Conservation (phyloP, 2,797 vertebrate genomes). For the Melanotaenia maccullochi region DNA sequence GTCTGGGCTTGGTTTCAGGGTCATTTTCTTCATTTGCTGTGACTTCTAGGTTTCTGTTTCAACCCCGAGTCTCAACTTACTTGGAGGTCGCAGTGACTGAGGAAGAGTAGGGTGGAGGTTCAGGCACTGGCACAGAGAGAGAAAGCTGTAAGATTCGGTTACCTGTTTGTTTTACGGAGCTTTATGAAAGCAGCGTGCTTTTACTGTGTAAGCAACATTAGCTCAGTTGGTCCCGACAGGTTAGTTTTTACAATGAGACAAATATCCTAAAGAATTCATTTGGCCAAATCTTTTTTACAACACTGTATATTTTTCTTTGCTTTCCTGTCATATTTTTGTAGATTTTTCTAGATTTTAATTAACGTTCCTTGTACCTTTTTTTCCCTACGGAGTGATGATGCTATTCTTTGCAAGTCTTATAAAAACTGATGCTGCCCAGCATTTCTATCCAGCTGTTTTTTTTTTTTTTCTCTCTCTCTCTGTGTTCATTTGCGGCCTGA, state of each 20-base stretch:
- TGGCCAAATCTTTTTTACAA: not conserved
- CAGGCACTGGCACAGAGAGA: constrained; percentile 58
- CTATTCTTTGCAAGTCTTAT: not conserved
- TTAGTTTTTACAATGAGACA: not conserved
- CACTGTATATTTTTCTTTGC: not conserved
- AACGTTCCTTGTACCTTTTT: not conserved
- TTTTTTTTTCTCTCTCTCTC: constrained; percentile 43
- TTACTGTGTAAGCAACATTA: not conserved
- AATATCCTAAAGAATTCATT: not conserved
- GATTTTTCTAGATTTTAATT: not conserved
- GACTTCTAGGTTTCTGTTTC: constrained; percentile 50
- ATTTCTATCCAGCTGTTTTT: constrained; percentile 18
- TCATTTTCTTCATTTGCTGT: constrained; percentile 61
- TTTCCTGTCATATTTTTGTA: not conserved
- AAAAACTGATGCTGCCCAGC: not conserved
- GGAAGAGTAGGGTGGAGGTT: constrained; percentile 58
- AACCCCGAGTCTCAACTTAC: constrained; percentile 21
- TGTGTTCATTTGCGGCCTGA: constrained; percentile 40
- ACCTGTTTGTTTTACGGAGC: not conserved
- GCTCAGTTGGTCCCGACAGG: not conserved
- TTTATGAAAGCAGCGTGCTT: not conserved
- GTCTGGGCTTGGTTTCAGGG: constrained; percentile 57
- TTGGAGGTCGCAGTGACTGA: constrained; percentile 69
- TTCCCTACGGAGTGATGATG: not conserved
- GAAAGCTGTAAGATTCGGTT: constrained; percentile 13